Base-by-base conservation (phyloP, 2,113 vertebrate genomes). In the Macquaria ambigua region DNA sequence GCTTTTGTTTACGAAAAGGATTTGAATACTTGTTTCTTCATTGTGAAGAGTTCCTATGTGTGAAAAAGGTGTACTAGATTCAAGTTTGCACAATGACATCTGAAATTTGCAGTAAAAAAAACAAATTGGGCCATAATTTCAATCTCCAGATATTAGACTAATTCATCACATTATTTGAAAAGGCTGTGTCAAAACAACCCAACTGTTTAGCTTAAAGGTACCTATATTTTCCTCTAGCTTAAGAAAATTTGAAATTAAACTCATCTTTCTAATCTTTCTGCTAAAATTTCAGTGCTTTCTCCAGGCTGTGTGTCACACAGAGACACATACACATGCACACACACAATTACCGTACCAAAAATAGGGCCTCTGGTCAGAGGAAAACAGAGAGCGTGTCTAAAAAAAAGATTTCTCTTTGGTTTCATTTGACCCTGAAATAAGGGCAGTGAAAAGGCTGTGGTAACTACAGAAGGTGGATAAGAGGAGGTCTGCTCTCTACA, bases 341-440 rank as follows among this genome's bases (percentile, higher is more conserved):
- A 16, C 50, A 69, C 55, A 41, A 81, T 50, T 1, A 75, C 39
- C 8, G 6, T 20, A 14, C 12, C 20, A 25, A 58, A 71, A 52
- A 76, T 31, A 7, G 66, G 41, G 41, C 14, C 72, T 75, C 39
- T 61, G 12, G 8, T 74, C 18, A 31, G 28, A 23, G 28, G 0
- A 48, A 83, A 84, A 80, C 59, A 28, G 18, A 67, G 7, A 61
- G n/a, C 5, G 6, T 21, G 12, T 68, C 52, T 74, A n/a, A 71
- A 31, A 66, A 53, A 66, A 52, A 56, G 2, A 66, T 28, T 53
- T 74, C 21, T 77, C 46, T 77, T 20, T 39, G 37, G 20, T 78
- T 82, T 83, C 15, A 75, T 92, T 88, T 91, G 63, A 86, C 63
- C 80, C 87, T 82, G 16, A 75, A 74, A 80, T 75, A 31, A 73